Conservation (phyloP, 2,113 vertebrate species). For the Mobula birostris region DNA sequence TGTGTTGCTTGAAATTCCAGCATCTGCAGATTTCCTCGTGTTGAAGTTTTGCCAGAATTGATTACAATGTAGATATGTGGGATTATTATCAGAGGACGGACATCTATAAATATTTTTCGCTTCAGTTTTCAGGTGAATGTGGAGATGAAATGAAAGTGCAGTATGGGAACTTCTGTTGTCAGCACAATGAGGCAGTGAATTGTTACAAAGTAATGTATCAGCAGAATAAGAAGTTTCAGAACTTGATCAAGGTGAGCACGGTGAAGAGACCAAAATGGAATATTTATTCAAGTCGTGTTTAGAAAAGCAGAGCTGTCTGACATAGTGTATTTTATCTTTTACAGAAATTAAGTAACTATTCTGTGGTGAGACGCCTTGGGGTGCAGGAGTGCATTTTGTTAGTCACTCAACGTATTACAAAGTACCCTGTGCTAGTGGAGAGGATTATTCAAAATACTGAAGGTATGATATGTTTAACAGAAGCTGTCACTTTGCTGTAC, state of each 20-base stretch:
- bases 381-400: conserved; percentile 85
- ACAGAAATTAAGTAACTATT: conserved; percentile 79
- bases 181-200: conserved; percentile 76
- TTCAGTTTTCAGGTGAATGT: conserved; percentile 84
- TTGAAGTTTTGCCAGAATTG: neutral
- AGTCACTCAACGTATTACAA: conserved; percentile 91
- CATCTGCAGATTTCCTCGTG: too few species aligned
- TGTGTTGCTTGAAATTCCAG: too few species aligned
- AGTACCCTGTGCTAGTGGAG: conserved; percentile 87
- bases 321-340: neutral
- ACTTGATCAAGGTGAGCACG: conserved; percentile 72
- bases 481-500: neutral
- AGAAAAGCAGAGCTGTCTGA: neutral
- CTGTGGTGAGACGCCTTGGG: conserved; percentile 81
- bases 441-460: conserved; percentile 82
- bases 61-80: too few species aligned
- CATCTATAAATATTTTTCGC: neutral
- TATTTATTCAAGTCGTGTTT: too few species aligned
- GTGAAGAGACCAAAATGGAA: neutral
- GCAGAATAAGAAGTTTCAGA: conserved; percentile 91
- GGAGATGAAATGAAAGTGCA: conserved; percentile 81
- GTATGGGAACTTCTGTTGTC: conserved; percentile 80
- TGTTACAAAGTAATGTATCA: conserved; percentile 85
- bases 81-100: neutral
- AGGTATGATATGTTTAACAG: conserved; percentile 56